A percentile compares a stretch with the other conserved stretches of the same genome.
These are phyloP conservation scores for Tetragonisca angustula DNA, from an alignment of 2,888 invertebrate genomes.

Conservation along the genomic window DNA sequence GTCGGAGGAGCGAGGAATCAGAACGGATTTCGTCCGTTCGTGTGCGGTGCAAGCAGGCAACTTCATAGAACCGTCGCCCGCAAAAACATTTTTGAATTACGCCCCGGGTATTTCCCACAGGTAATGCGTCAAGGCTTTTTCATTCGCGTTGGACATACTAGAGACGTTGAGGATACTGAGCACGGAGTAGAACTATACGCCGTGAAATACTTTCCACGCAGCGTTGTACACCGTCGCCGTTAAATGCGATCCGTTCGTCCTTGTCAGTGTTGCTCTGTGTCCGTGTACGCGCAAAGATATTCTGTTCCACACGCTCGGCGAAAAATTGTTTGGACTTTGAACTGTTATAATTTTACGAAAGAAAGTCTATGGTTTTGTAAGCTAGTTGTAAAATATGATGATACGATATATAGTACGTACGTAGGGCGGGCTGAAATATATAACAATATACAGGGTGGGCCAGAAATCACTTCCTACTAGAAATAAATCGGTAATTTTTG, in stretches of 20 bases:
- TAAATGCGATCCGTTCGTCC: constrained; percentile 24
- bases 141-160: constrained; percentile 21
- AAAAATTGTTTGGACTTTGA: too few relatives aligned
- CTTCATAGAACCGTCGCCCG: constrained; percentile 9
- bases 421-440: too few relatives aligned
- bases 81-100: constrained; percentile 53
- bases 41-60: constrained; percentile 9
- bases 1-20: background rate
- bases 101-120: constrained; percentile 46
- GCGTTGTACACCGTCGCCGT: background rate
- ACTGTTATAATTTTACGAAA: too few relatives aligned
- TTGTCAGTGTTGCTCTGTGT: background rate
- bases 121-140: constrained; percentile 51
- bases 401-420: too few relatives aligned
- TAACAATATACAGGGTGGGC: too few relatives aligned
- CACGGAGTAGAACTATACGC: constrained; percentile 2
- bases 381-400: too few relatives aligned
- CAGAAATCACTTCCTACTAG: too few relatives aligned
- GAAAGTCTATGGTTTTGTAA: too few relatives aligned
- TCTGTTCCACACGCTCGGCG: too few relatives aligned
- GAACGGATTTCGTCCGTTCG: background rate
- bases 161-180: background rate
- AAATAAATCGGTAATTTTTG: too few relatives aligned
- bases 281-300: background rate
- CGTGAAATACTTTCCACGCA: constrained; percentile 11